A percentile compares a stretch with the other conserved stretches of the same genome.
Evolutionary conservation across 2,797 vertebrate species (phyloP).

Genomic region (Phalloptychus januarius): DNA sequence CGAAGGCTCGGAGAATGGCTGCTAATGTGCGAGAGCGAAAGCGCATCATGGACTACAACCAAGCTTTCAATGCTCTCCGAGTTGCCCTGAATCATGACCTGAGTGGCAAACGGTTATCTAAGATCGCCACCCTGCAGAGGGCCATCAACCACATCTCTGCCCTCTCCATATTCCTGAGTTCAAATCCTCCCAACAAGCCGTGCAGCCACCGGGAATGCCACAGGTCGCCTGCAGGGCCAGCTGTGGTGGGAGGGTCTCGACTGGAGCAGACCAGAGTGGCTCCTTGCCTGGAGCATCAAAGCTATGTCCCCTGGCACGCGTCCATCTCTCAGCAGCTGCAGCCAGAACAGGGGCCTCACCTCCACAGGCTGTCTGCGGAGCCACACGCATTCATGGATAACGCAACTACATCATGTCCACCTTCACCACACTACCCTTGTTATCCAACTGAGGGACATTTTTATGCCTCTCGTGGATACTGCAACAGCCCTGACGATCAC

Average conservation of each 20-base stretch:
- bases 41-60: slow-evolving; percentile 97
- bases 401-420: slow-evolving; percentile 67
- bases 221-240: slow-evolving; percentile 24
- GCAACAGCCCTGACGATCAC: slow-evolving; percentile 62
- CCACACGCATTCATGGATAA: slow-evolving; percentile 70
- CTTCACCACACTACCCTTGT: slow-evolving; percentile 80
- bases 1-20: slow-evolving; percentile 89
- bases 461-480: slow-evolving; percentile 69
- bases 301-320: slow-evolving; percentile 64
- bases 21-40: slow-evolving; percentile 95
- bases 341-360: slow-evolving; percentile 49
- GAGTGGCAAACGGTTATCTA: slow-evolving; percentile 91
- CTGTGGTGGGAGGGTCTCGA: slow-evolving; percentile 31
- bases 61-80: slow-evolving; percentile 94
- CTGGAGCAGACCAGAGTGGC: slow-evolving; percentile 53
- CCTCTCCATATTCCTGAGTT: slow-evolving; percentile 87
- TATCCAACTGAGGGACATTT: slow-evolving; percentile 74
- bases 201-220: slow-evolving; percentile 77
- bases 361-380: slow-evolving; percentile 64
- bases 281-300: slow-evolving; percentile 64
- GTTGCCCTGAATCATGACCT: slow-evolving; percentile 90
- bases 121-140: slow-evolving; percentile 92
- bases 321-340: slow-evolving; percentile 67
- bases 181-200: slow-evolving; percentile 71
- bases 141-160: slow-evolving; percentile 89